These are phyloP conservation scores for Latrodectus elegans DNA, from an alignment of 2,888 invertebrate species.

Conservation along the genomic window DNA sequence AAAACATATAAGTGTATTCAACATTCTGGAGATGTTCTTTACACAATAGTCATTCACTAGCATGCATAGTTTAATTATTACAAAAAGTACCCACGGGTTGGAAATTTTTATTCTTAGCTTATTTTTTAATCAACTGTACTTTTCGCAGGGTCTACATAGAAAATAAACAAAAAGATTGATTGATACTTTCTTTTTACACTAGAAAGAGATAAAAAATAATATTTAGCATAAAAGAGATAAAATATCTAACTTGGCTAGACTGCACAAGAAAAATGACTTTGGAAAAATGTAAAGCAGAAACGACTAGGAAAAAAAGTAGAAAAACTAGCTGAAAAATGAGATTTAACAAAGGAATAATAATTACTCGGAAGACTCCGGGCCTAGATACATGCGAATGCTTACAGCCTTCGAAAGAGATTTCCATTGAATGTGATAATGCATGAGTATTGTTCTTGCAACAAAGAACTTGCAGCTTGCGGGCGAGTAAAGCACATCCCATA, in stretches of 20 bases:
- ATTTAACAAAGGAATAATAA: slow-evolving; percentile 54
- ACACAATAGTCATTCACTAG: too few species aligned
- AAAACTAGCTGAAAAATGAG: slow-evolving; percentile 40
- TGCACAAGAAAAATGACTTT: slow-evolving; percentile 15
- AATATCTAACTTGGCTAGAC: slow-evolving; percentile 6
- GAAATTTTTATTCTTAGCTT: too few species aligned
- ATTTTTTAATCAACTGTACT: too few species aligned
- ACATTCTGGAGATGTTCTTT: too few species aligned
- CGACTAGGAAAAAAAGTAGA: slow-evolving; percentile 9
- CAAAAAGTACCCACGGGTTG: too few species aligned
- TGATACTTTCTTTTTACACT: too few species aligned
- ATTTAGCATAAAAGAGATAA: slow-evolving; percentile 9
- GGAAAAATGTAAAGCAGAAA: slow-evolving; percentile 18
- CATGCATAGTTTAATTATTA: too few species aligned
- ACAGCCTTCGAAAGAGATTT: slow-evolving; percentile 27
- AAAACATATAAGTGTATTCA: too few species aligned
- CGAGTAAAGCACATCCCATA: slow-evolving; percentile 20
- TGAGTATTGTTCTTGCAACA: slow-evolving; percentile 59
- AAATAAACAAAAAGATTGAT: too few species aligned
- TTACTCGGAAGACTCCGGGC: slow-evolving; percentile 20
- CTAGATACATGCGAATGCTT: slow-evolving; percentile 32
- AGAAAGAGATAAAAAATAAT: not conserved
- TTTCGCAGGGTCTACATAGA: too few species aligned
- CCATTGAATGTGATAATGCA: slow-evolving; percentile 48
- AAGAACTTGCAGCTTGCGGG: slow-evolving; percentile 43